These are phyloP conservation scores for Lomographa bimaculata DNA, from an alignment of 2,888 invertebrate species.

Conservation along the genomic window DNA sequence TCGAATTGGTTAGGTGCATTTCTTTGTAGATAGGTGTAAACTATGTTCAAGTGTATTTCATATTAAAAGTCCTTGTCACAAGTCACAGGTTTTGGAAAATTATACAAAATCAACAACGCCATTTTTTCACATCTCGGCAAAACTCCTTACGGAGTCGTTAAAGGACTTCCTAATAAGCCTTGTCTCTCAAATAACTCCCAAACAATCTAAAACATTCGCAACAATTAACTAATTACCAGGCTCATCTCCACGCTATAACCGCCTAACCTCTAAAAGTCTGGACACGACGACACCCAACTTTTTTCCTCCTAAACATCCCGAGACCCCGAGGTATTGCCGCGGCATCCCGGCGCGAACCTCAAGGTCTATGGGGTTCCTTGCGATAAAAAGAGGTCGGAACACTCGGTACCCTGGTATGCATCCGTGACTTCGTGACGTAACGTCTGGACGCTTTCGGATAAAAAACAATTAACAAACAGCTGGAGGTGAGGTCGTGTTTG, in stretches of 20 bases:
- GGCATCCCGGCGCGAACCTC: constrained; percentile 56
- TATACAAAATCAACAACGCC: no score
- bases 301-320: constrained; percentile 39
- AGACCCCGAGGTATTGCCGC: constrained; percentile 52
- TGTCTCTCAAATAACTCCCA: constrained; percentile 10
- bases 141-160: no score
- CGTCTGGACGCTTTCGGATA: constrained; percentile 58
- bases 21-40: no score
- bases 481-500: constrained; percentile 41
- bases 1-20: no score
- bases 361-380: constrained; percentile 68
- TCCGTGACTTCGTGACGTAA: constrained; percentile 53
- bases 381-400: constrained; percentile 53
- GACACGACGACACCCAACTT: constrained; percentile 46
- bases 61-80: no score
- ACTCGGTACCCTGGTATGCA: constrained; percentile 38
- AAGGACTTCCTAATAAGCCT: no score
- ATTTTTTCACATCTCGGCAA: no score
- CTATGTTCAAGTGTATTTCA: no score
- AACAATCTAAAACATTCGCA: constrained; percentile 20
- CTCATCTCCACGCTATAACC: constrained; percentile 12
- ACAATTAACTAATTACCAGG: constrained; percentile 31
- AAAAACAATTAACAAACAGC: constrained; percentile 48
- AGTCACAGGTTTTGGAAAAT: no score
- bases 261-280: constrained; percentile 25